Percentiles rank a stretch among this genome's conserved stretches.
Conservation (phyloP, 2,113 vertebrate species). For the Pachycephala philippinensis region DNA sequence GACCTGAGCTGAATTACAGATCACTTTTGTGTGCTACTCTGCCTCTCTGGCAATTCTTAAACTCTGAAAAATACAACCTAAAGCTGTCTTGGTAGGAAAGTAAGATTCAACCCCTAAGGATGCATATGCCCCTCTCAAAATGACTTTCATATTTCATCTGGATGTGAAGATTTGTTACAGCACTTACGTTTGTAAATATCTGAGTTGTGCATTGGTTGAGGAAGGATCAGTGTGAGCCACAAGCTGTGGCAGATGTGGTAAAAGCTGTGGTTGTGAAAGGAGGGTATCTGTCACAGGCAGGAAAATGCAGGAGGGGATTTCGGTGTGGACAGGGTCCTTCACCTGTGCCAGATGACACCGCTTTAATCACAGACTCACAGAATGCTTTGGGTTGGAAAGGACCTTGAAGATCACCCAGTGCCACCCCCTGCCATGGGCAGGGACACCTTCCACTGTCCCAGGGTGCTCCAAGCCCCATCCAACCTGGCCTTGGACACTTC, state of each 20-base stretch:
- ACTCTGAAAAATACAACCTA: background rate
- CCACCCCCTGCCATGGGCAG: background rate
- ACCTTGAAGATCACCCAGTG: fast-evolving
- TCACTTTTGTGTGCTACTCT: background rate
- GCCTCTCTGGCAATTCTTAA: background rate
- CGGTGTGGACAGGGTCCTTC: background rate
- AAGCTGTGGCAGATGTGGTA: fast-evolving
- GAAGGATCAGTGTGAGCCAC: fast-evolving
- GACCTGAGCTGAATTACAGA: background rate
- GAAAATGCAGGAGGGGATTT: background rate
- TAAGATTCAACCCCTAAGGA: background rate
- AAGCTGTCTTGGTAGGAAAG: background rate
- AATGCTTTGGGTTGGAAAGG: background rate
- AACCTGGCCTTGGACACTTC: background rate
- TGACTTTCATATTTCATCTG: background rate
- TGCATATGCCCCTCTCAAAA: background rate
- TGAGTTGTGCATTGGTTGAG: background rate
- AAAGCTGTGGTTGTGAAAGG: background rate
- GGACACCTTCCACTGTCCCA: fast-evolving
- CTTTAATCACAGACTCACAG: background rate
- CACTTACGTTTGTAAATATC: background rate
- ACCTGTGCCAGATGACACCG: background rate
- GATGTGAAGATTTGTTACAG: background rate
- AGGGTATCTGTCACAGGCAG: background rate
- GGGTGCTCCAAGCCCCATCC: fast-evolving